phyloP scores from a whole-genome alignment of 2,113 vertebrate genomes.

The Furnarius figulus region DNA sequence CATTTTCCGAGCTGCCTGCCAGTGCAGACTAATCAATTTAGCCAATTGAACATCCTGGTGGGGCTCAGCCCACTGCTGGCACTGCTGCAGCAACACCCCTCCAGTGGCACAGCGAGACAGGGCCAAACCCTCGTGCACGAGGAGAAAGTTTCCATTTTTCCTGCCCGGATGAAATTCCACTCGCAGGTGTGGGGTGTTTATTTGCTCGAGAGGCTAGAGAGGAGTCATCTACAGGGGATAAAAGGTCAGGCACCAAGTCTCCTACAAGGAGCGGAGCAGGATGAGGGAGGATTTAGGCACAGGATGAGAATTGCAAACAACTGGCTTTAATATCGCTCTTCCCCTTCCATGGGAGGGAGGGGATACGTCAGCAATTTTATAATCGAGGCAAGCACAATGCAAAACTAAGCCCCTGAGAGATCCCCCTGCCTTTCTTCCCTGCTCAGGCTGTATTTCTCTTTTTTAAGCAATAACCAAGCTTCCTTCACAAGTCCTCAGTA shows the following conservation, averaged over 20 bases:
- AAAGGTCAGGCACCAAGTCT: neutral
- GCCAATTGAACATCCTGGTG: neutral
- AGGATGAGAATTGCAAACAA: slow-evolving; percentile 38
- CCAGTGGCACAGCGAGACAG: neutral
- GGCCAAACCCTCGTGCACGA: neutral
- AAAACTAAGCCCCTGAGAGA: neutral
- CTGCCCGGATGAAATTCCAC: slow-evolving; percentile 49
- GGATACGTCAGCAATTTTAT: neutral
- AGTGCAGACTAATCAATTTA: neutral
- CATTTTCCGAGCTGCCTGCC: slow-evolving; percentile 23
- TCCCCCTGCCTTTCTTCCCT: neutral
- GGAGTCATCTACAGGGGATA: neutral
- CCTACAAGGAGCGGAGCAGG: neutral
- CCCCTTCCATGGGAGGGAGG: neutral
- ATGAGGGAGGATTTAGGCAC: slow-evolving; percentile 35
- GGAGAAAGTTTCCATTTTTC: slow-evolving; percentile 21
- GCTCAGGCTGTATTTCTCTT: neutral
- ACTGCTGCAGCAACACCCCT: neutral
- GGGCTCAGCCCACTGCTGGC: neutral
- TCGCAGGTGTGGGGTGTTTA: neutral
- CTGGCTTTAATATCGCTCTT: slow-evolving; percentile 5
- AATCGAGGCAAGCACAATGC: neutral
- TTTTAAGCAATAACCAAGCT: neutral
- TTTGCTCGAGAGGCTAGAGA: neutral
- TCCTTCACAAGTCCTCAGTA: neutral